Conservation (phyloP, 53 echinoderm and acorn worm genomes). For the Holothuria scabra region DNA sequence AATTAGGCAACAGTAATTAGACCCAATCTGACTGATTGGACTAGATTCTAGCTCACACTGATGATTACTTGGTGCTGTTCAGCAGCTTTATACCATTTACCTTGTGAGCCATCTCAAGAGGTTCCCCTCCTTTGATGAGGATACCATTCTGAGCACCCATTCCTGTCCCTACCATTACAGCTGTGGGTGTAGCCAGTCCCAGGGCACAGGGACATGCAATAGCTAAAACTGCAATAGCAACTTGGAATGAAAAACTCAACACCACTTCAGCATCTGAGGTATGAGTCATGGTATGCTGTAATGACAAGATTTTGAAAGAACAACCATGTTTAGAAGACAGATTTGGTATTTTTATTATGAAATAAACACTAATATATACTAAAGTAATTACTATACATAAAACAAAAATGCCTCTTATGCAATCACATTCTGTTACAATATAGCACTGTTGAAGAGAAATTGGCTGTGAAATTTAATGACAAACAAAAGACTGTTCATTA, state of each 20-base stretch:
- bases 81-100: conserved; percentile 39
- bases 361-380: too few species aligned
- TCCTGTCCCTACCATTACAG: conserved; percentile 98
- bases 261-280: conserved; percentile 58
- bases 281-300: not conserved
- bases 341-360: too few species aligned
- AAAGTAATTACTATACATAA: too few species aligned
- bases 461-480: too few species aligned
- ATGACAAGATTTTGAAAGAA: too few species aligned
- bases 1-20: conserved; percentile 97
- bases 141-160: conserved; percentile 92
- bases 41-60: too few species aligned
- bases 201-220: conserved; percentile 95
- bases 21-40: conserved; percentile 86
- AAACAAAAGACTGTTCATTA: too few species aligned
- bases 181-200: conserved; percentile 96
- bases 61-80: too few species aligned
- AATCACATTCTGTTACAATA: too few species aligned
- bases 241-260: conserved; percentile 88
- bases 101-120: conserved; percentile 96
- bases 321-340: too few species aligned
- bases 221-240: conserved; percentile 91
- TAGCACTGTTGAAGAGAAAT: too few species aligned
- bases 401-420: too few species aligned
- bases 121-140: conserved; percentile 98